These are phyloP conservation scores for Pseudopleuronectes americanus DNA, from an alignment of 2,797 vertebrate species.

Conservation along the genomic window DNA sequence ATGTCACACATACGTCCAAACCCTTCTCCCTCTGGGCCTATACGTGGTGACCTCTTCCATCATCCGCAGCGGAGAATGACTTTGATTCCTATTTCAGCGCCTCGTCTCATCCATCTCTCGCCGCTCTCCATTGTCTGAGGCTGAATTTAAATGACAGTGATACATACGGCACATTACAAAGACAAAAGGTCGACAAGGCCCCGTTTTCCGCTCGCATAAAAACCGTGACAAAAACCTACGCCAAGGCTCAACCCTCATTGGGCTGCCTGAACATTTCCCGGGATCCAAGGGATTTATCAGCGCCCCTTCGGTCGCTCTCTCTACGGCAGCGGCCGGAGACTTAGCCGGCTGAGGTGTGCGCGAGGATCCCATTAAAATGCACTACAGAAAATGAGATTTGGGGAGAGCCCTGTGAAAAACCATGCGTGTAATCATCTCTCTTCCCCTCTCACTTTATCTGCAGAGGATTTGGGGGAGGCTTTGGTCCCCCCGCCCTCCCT, in stretches of 20 bases:
- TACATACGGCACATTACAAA: slow-evolving; percentile 70
- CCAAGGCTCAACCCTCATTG: slow-evolving; percentile 11
- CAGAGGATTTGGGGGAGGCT: slow-evolving; percentile 80
- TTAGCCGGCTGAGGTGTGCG: slow-evolving; percentile 71
- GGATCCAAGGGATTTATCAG: slow-evolving; percentile 48
- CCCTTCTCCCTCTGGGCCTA: slow-evolving; percentile 32
- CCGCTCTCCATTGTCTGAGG: slow-evolving; percentile 66
- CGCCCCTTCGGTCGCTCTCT: slow-evolving; percentile 12
- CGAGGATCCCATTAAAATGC: slow-evolving; percentile 83
- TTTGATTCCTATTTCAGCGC: slow-evolving; percentile 70
- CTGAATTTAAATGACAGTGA: slow-evolving; percentile 76
- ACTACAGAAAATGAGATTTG: slow-evolving; percentile 85
- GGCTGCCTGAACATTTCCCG: slow-evolving; percentile 54
- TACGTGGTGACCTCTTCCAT: slow-evolving; percentile 67
- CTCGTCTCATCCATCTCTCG: slow-evolving; percentile 73
- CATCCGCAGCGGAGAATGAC: slow-evolving; percentile 66
- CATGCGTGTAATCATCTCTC: slow-evolving; percentile 85
- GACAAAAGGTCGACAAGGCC: slow-evolving; percentile 74
- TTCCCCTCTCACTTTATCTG: slow-evolving; percentile 81
- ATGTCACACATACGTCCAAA: slow-evolving; percentile 46
- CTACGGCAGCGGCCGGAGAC: slow-evolving; percentile 48
- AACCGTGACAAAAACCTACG: slow-evolving; percentile 56
- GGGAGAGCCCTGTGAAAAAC: slow-evolving; percentile 81
- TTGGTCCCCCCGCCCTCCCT: slow-evolving; percentile 62
- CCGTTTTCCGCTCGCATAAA: slow-evolving; percentile 44